phyloP scores from a whole-genome alignment of 1,140 invertebrate genomes.

The Drosophila orena region DNA sequence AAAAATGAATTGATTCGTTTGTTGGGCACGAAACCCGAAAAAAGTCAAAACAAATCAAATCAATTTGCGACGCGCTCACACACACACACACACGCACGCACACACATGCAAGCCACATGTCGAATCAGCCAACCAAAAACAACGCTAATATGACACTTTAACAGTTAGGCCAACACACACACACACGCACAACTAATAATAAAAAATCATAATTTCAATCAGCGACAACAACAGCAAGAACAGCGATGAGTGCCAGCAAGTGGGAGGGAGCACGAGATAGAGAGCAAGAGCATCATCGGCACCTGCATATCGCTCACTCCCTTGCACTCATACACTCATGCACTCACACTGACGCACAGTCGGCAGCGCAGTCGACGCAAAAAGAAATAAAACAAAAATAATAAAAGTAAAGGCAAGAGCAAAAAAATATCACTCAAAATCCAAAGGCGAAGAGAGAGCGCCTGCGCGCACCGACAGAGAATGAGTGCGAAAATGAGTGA shows the following conservation, averaged over 20 bases:
- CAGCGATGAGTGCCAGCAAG: neutral
- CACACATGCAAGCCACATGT: conserved; percentile 25
- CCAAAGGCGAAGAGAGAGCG: conserved; percentile 43
- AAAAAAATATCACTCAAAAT: conserved; percentile 57
- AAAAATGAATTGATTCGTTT: conserved; percentile 8
- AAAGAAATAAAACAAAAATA: conserved; percentile 41
- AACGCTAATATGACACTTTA: conserved; percentile 83
- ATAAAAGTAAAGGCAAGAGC: conserved; percentile 35
- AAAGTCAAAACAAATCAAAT: conserved; percentile 71
- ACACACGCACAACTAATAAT: conserved; percentile 73
- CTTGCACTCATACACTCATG: conserved; percentile 66
- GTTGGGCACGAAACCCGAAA: conserved; percentile 10
- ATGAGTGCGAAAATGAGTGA: conserved; percentile 44
- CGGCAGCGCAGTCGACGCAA: conserved; percentile 32
- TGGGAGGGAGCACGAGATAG: conserved; percentile 14
- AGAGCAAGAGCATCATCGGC: conserved; percentile 47
- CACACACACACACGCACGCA: conserved; percentile 37
- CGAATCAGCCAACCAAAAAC: conserved; percentile 79
- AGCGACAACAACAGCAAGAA: conserved; percentile 56
- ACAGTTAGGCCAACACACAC: conserved; percentile 71
- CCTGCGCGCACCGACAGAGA: conserved; percentile 43
- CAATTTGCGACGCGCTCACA: conserved; percentile 67
- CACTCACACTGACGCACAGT: conserved; percentile 12
- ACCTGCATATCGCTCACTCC: conserved; percentile 76
- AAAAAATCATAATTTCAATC: conserved; percentile 84